These are phyloP conservation scores for Dynastes hyllus DNA, from an alignment of 2,888 invertebrate genomes.

Conservation along the genomic window DNA sequence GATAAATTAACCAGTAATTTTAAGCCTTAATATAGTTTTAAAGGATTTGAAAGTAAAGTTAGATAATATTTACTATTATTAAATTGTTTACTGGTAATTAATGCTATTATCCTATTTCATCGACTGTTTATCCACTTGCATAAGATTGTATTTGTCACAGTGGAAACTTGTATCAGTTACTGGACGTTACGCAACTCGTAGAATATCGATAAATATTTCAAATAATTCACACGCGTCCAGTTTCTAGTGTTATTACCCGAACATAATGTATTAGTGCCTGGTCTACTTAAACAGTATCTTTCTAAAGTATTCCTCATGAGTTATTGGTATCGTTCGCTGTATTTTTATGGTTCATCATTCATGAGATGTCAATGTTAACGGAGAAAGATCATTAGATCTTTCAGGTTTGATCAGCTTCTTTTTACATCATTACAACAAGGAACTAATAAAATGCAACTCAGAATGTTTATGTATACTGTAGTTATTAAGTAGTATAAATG, in stretches of 20 bases:
- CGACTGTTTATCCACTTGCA: no score
- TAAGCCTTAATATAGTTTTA: no score
- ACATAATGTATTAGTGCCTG: background rate
- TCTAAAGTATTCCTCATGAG: background rate
- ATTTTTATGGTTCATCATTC: slow-evolving; percentile 7
- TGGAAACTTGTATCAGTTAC: no score
- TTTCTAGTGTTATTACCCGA: background rate
- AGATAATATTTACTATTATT: no score
- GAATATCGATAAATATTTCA: slow-evolving; percentile 12
- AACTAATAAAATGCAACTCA: no score
- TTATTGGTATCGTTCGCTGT: background rate
- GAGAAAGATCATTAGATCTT: background rate
- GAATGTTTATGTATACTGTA: background rate
- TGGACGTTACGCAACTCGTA: background rate
- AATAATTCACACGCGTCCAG: slow-evolving; percentile 8
- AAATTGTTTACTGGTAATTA: no score
- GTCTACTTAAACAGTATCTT: background rate
- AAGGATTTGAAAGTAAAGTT: no score
- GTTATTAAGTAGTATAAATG: background rate
- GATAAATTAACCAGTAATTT: no score
- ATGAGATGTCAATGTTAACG: background rate
- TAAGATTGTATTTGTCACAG: background rate
- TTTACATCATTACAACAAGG: no score
- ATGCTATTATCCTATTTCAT: no score
- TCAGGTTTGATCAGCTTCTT: no score